phyloP scores from a whole-genome alignment of 2,888 invertebrate species.

The Drosophila atripex region DNA sequence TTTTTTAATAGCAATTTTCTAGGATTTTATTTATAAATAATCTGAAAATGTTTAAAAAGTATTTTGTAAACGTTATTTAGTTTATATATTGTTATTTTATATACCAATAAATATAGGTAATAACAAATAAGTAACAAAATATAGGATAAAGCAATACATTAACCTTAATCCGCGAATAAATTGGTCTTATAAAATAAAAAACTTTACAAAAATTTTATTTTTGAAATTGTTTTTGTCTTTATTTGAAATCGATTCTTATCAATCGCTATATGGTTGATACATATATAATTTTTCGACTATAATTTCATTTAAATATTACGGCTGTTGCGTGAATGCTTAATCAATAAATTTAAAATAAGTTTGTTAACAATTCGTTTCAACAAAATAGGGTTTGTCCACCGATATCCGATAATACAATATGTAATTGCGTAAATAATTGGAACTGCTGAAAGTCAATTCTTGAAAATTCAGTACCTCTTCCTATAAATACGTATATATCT shows the following conservation, averaged over 20 bases:
- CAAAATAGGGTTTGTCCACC: conserved; percentile 52
- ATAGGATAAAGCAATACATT: too few relatives aligned
- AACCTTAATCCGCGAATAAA: too few relatives aligned
- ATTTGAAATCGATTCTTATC: conserved; percentile 47
- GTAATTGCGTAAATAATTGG: conserved; percentile 45
- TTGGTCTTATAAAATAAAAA: background rate
- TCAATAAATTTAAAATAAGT: conserved; percentile 66
- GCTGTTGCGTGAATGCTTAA: conserved; percentile 53
- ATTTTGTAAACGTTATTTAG: too few relatives aligned
- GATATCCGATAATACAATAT: conserved; percentile 28
- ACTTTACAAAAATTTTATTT: background rate
- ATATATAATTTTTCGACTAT: conserved; percentile 72
- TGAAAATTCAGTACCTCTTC: conserved; percentile 22
- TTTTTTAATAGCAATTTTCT: too few relatives aligned
- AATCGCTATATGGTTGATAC: conserved; percentile 51
- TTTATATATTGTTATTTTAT: too few relatives aligned
- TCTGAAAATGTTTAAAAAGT: too few relatives aligned
- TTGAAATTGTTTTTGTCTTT: conserved; percentile 34
- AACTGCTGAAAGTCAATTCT: conserved; percentile 26
- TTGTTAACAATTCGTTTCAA: conserved; percentile 73
- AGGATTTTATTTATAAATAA: too few relatives aligned
- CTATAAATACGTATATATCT: conserved; percentile 13
- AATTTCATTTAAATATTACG: conserved; percentile 63
- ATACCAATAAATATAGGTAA: too few relatives aligned
- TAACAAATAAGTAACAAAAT: too few relatives aligned